Evolutionary conservation across 2,113 vertebrate species (phyloP).

Genomic region (Chitala chitala): DNA sequence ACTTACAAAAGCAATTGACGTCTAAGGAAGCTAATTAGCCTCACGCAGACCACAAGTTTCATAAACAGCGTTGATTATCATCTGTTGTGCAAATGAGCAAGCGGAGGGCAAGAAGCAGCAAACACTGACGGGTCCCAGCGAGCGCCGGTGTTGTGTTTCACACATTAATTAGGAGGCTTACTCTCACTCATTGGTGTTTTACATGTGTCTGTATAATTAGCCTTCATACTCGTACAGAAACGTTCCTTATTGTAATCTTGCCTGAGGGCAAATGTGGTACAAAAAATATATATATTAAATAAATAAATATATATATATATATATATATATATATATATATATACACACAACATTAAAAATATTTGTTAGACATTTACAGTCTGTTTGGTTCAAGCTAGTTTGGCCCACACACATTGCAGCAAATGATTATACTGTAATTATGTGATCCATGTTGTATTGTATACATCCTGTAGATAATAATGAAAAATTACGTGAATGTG

Average conservation of each 20-base stretch:
- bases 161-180: slow-evolving; percentile 49
- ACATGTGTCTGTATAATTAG: slow-evolving; percentile 45
- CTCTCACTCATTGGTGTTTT: slow-evolving; percentile 44
- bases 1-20: slow-evolving; percentile 36
- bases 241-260: slow-evolving; percentile 36
- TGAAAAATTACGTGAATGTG: too few species aligned
- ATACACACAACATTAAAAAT: background rate
- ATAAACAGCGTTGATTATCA: slow-evolving; percentile 35
- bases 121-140: slow-evolving; percentile 43
- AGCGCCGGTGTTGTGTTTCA: slow-evolving; percentile 30
- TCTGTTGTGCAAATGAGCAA: slow-evolving; percentile 39
- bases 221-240: slow-evolving; percentile 56
- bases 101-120: slow-evolving; percentile 38
- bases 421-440: too few species aligned
- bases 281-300: slow-evolving; percentile 28
- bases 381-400: too few species aligned
- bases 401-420: too few species aligned
- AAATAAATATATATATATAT: slow-evolving; percentile 39
- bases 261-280: slow-evolving; percentile 34
- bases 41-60: slow-evolving; percentile 29
- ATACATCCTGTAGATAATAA: too few species aligned
- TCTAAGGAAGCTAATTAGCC: slow-evolving; percentile 48
- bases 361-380: background rate
- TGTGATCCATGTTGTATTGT: too few species aligned
- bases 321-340: slow-evolving; percentile 4